Conservation (phyloP, 2,797 vertebrate species). For the Rachycentron canadum region DNA sequence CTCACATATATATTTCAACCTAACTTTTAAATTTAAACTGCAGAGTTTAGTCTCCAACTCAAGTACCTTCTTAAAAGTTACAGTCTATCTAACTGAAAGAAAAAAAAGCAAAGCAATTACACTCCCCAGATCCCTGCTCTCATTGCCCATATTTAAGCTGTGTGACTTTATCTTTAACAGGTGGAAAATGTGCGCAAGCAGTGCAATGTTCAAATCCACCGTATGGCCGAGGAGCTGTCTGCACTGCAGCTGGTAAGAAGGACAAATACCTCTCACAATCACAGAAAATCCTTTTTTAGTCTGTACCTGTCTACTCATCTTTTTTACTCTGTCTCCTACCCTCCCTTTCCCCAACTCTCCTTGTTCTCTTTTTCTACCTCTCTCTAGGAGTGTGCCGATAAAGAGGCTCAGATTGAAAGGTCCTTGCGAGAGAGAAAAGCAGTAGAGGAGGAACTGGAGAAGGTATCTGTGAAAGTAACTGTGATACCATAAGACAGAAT, state of each 20-base stretch:
- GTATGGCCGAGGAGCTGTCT: slow-evolving; percentile 90
- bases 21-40: background rate
- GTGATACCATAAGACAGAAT: slow-evolving; percentile 2
- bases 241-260: slow-evolving; percentile 91
- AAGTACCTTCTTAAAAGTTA: slow-evolving; percentile 3
- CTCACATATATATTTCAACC: background rate
- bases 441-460: slow-evolving; percentile 94
- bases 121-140: slow-evolving; percentile 2
- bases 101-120: slow-evolving; percentile 11
- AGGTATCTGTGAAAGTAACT: slow-evolving; percentile 79
- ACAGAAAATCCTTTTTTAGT: slow-evolving; percentile 25
- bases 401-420: slow-evolving; percentile 90
- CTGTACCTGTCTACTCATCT: slow-evolving; percentile 20
- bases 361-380: slow-evolving; percentile 17
- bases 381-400: slow-evolving; percentile 91
- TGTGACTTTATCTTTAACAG: slow-evolving; percentile 79
- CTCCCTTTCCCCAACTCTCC: background rate
- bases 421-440: slow-evolving; percentile 91
- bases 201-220: slow-evolving; percentile 89
- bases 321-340: slow-evolving; percentile 16
- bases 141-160: slow-evolving; percentile 21
- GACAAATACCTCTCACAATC: slow-evolving; percentile 35
- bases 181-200: slow-evolving; percentile 90
- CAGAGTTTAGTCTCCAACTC: background rate
- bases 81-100: slow-evolving; percentile 5